Conservation (phyloP, 2,113 vertebrate genomes). For the Stigmatopora argus region DNA sequence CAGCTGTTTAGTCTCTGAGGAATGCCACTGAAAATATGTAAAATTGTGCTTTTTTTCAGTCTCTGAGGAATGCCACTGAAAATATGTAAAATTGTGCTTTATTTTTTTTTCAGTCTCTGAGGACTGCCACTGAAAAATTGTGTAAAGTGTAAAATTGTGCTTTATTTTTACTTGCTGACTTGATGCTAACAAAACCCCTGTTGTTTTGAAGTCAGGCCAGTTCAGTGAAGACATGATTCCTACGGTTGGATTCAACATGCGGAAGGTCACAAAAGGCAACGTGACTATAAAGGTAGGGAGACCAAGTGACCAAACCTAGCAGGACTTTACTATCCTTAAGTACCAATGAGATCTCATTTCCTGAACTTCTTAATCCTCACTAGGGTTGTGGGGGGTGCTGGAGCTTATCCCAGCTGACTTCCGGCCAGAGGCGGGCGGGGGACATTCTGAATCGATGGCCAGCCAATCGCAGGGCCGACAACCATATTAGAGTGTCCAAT, state of each 20-base stretch:
- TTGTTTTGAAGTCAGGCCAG: constrained; percentile 72
- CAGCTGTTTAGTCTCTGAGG: not conserved
- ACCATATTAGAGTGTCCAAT: too few species aligned
- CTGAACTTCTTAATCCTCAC: too few species aligned
- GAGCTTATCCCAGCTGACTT: too few species aligned
- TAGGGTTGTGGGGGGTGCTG: too few species aligned
- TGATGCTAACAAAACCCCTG: not conserved
- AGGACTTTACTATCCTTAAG: not conserved
- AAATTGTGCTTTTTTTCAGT: not conserved
- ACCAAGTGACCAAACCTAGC: not conserved
- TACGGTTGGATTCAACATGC: constrained; percentile 87
- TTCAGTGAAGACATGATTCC: constrained; percentile 89
- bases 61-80: not conserved
- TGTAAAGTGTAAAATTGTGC: not conserved
- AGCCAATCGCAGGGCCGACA: too few species aligned
- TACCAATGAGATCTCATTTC: not conserved
- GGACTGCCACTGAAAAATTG: too few species aligned
- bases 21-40: not conserved
- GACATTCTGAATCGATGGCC: too few species aligned
- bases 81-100: not conserved
- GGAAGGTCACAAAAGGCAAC: constrained; percentile 77
- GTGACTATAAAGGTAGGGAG: constrained; percentile 75
- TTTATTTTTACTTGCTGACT: not conserved
- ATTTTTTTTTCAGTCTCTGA: not conserved
- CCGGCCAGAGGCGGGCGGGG: too few species aligned